Base-by-base conservation (phyloP, 1,140 invertebrate genomes). In the Drosophila chauvacae region DNA sequence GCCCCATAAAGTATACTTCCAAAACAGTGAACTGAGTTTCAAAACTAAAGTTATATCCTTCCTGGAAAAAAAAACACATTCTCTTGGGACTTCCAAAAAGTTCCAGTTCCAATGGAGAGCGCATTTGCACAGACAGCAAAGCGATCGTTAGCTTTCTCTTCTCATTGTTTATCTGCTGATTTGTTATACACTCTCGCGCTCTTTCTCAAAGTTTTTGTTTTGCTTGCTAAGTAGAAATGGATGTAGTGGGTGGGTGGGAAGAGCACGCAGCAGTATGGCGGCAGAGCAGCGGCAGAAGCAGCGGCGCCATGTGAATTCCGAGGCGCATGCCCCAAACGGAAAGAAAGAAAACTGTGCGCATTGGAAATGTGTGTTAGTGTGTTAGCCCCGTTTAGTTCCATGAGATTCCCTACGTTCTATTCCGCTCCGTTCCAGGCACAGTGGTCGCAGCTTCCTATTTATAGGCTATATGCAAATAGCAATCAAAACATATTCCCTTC, bases 341-440 rank as follows among this genome's bases (percentile, higher is more conserved):
- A 72, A 71, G 35, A 72, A 72, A 42, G 53, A 71, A 37, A 50
- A 51, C 53, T 44, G 23, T 86, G 82, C 75, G 82, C 82, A 76
- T 78, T 88, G 84, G 81, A 87, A 87, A 84, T 79, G 47, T 87
- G 85, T 88, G 84, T 87, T 87, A 87, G 80, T 87, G 81, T 87
- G 85, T 69, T 87, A 87, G 71, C 61, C 77, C 74, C 77, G 76
- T 69, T 51, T 37, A 41, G 44, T 64, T 59, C 57, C 48, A 47
- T 63, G 64, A 14, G 18, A 9, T 44, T 33, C 30, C 48, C 37
- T 63, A 23, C 48, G 55, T 78, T 84, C 48, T 44, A 72, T 79
- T 86, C 68, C 83, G 39, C 50, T 73, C 61, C 50, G 59, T 66
- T 53, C 51, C 50, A 56, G 50, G 84, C 73, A 87, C 84, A 72